Evolutionary conservation across 2,888 invertebrate genomes (phyloP), one percentile per base, ranked within the genome.

Genomic region (Plebejus argus): DNA sequence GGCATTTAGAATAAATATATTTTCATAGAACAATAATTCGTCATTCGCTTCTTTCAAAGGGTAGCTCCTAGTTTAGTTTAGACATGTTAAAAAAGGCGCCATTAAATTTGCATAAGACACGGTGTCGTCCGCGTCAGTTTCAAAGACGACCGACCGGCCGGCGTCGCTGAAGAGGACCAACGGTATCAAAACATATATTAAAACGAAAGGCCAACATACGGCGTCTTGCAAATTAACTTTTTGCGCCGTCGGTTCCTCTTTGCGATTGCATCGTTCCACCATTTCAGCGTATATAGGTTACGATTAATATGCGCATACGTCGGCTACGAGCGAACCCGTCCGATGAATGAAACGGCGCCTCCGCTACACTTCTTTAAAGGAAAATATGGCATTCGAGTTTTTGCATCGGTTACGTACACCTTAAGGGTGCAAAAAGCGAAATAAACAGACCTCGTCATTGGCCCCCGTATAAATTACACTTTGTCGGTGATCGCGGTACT

Each of bases 281-380:
- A 49, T 72, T 23, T 72, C 23, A 20, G 66, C 23, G 23, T 49
- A 39, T 45, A 45, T 72, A 72, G 72, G 72, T 72, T 45, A 72
- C 45, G 45, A 45, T 72, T 72, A 45, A 39, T 45, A 72, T 71
- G 72, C 72, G 72, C 45, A 72, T 45, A 72, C 66, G 66, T 66
- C 66, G 66, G 66, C 28, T 66, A 28, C 66, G 66, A 18, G 66
- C 66, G 20, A 66, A 66, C 33, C 66, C 28, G 61, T 12, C 23
- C 23, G 23, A 33, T 66, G 28, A 66, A 66, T 66, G 66, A 66
- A 66, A 66, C 66, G 66, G 66, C 66, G 66, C 28, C 66, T 10
- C 66, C 23, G 61, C 28, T 33, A 33, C 66, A 15, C 18, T 66
- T 66, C 61, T 61, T 18, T 66, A 66, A 66, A 66, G 66, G 66